phyloP scores from a whole-genome alignment of 2,113 vertebrate species.

The Murina feae region DNA sequence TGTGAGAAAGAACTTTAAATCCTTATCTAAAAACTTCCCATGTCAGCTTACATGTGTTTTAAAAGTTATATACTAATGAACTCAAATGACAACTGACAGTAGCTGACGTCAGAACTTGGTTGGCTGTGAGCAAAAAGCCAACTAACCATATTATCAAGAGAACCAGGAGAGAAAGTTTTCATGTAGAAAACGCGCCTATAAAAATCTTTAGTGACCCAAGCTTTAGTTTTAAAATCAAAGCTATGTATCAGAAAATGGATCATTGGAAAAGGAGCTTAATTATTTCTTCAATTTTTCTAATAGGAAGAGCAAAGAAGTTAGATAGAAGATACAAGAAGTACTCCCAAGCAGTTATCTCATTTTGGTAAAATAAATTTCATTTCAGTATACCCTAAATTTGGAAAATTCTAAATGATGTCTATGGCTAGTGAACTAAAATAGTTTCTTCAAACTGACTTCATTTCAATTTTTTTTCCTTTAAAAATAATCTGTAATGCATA shows the following conservation, averaged over 20 bases:
- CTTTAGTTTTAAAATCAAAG: neutral
- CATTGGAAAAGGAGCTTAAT: neutral
- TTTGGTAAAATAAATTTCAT: slow-evolving; percentile 14
- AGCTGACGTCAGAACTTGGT: neutral
- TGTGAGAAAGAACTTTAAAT: neutral
- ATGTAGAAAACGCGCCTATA: neutral
- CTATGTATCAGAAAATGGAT: neutral
- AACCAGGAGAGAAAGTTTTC: neutral
- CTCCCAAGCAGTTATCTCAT: neutral
- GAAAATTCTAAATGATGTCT: neutral
- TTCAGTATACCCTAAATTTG: neutral
- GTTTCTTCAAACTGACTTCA: neutral
- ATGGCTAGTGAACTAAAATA: neutral
- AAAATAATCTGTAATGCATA: neutral
- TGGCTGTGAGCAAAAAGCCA: neutral
- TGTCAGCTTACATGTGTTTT: neutral
- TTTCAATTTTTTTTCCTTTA: neutral
- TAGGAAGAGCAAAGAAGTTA: neutral
- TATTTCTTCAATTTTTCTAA: neutral
- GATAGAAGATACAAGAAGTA: neutral
- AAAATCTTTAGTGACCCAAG: neutral
- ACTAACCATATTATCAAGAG: neutral
- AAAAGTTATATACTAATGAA: neutral
- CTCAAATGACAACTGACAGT: neutral
- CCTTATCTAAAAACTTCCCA: neutral